Base-by-base conservation (phyloP, 1,140 invertebrate genomes). In the Zaprionus camerounensis region DNA sequence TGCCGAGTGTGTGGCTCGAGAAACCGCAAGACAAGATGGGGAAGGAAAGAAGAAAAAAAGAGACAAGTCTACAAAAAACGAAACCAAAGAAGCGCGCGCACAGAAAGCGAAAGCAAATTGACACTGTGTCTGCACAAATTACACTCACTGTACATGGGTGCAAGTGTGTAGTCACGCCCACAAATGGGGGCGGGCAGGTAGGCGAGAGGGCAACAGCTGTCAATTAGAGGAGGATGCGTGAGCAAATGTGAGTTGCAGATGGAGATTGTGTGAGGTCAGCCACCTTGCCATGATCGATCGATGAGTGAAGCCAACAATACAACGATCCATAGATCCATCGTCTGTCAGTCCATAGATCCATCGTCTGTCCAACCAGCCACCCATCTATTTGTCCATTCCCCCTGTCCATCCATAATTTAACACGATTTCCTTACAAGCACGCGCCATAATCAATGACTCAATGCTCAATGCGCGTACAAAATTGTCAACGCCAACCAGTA, bases 371-470 rank as follows among this genome's bases (percentile, higher is more conserved):
- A 28, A 17, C 7, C 28, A 28, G n/a, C n/a, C 9, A 1, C 9
- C n/a, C 24, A 15, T 53, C 26, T 13, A 36, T 15, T 26, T 2
- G 7, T 24, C 24, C 53, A 5, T 12, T 13, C 28, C 51, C 13
- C n/a, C 6, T 6, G 26, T 26, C 53, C 44, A 46, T 22, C 73
- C 71, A 90, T 90, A 84, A 84, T 75, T 90, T 69, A 71, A 74
- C 49, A 57, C 81, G 64, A 88, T 90, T 88, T 88, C 85, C 84
- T 84, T 90, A 90, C 84, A 66, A 88, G 85, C 81, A 75, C 77
- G 71, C 75, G 78, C 81, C 53, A 66, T 63, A 73, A 67, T 62
- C 70, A 71, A 26, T 61, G 28, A 20, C 56, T 71, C n/a, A n/a
- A 53, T 44, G 73, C 41, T 46, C 34, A 63, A 71, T 71, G 61